Conservation (phyloP, 2,888 invertebrate species). For the Gryllus longicercus region DNA sequence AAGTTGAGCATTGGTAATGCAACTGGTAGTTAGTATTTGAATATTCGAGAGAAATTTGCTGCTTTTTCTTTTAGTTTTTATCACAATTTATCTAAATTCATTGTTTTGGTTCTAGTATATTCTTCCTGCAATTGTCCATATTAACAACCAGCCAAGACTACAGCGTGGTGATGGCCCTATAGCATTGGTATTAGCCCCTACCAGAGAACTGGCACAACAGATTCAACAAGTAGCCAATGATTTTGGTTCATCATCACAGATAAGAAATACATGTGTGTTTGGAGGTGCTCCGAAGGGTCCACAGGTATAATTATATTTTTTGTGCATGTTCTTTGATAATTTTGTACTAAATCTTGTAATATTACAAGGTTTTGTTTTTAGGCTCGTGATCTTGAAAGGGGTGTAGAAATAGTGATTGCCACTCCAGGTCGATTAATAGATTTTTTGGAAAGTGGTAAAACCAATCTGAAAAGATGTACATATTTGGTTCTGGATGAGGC, state of each 20-base stretch:
- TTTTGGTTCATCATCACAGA: slow-evolving; percentile 75
- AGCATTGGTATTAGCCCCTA: slow-evolving; percentile 74
- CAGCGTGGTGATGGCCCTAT: slow-evolving; percentile 81
- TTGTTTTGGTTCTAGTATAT: slow-evolving; percentile 53
- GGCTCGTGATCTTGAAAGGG: slow-evolving; percentile 73
- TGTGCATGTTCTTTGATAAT: too few relatives aligned
- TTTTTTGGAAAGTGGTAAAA: slow-evolving; percentile 77
- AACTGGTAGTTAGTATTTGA: neutral
- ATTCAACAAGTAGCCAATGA: slow-evolving; percentile 83
- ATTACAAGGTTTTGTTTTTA: slow-evolving; percentile 41
- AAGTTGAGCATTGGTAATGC: slow-evolving; percentile 35
- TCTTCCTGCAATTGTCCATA: slow-evolving; percentile 82
- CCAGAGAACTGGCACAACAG: slow-evolving; percentile 74
- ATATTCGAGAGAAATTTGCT: neutral
- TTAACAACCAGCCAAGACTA: slow-evolving; percentile 75
- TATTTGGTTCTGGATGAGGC: slow-evolving; percentile 91
- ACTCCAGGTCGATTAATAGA: slow-evolving; percentile 95
- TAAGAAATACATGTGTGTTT: slow-evolving; percentile 82
- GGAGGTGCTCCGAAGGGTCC: slow-evolving; percentile 88
- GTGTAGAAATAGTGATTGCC: slow-evolving; percentile 92
- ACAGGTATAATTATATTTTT: slow-evolving; percentile 46
- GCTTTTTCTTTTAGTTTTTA: neutral
- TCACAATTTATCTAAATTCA: neutral
- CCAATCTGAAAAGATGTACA: slow-evolving; percentile 72
- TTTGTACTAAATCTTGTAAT: too few relatives aligned